Base-by-base conservation (phyloP, 2,113 vertebrate genomes). In the Microtus oregoni region DNA sequence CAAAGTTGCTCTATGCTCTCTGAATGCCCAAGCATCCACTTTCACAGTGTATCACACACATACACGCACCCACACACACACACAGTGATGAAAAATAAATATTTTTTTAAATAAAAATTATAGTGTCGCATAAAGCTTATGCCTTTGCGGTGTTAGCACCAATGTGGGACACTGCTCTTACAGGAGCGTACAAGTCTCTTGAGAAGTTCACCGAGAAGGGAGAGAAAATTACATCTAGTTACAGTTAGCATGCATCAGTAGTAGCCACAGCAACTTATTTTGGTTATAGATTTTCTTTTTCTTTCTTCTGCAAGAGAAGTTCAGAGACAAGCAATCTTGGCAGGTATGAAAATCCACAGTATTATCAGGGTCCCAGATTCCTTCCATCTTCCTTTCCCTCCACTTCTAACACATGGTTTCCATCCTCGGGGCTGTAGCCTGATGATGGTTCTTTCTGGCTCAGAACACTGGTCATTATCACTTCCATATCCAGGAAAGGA, bases 121-220 rank as follows among this genome's bases (percentile, higher is more conserved):
- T 11, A 5, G 5, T 97, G 14, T 28, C 97, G 96, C 94, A 96
- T 97, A 91, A 89, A 95, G 87, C 77, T 89, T 95, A 75, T 85
- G 19, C 3, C n/a, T 88, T 52, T 92, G 7, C 92, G 28, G 83
- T 95, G 97, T 96, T 92, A 95, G 58, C 61, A 81, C 61, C 44
- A 55, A 89, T 76, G n/a, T 75, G 82, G 68, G 85, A 44, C 50
- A 79, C 41, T 73, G 20, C 88, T 95, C 52, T 65, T 82, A 28
- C 35, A 91, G 55, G 30, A 26, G 68, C 15, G 0, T 14, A 52
- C 19, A n/a, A 67, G 44, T 85, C 41, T 79, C 32, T 90, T 63
- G 5, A 32, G 28, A 38, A 87, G 19, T 30, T 13, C 79, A 14
- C 52, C 76, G 58, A 91, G 81, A 72, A 19, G 14, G 13, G 94